Base-by-base conservation (phyloP, 2,888 invertebrate species). In the Pseudolycoriella hygida region DNA sequence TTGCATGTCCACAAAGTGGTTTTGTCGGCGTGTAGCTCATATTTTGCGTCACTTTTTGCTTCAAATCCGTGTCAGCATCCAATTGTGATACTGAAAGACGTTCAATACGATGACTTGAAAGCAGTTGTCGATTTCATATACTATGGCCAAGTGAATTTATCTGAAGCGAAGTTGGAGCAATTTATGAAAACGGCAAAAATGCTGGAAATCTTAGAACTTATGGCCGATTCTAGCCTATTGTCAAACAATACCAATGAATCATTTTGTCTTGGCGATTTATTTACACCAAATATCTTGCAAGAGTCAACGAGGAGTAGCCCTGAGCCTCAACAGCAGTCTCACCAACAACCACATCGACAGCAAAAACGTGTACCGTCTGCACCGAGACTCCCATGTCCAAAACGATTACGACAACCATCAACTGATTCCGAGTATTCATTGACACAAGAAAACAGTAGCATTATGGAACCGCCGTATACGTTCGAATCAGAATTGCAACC, bases 101-200 rank as follows among this genome's bases (percentile, higher is more conserved):
- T 89, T 10, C 80, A 83, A 56, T 88, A 82, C 58, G 74, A 78
- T 43, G 87, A 89, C 64, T 71, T 89, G 47, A 81, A 83, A 58
- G 84, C 83, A 20, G 83, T 89, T 74, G 85, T 89, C 10, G 86
- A 88, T 58, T 90, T 89, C 59, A 89, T 90, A 83, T 90, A 90
- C 61, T 84, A 84, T 56, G 90, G 90, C 0, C 88, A 88, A 69
- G 88, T 90, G 6, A 88, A 89, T 63, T 87, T 90, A 25, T 85
- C 87, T 2, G 85, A 88, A 59, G 87, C 88, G 55, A 85, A 87
- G 59, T 67, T 89, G 54, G 85, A 85, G 48, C 75, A 77, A 65
- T 76, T 80, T 54, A 66, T 77, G 48, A 76, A 88, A 72, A 87
- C 87, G 19, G 88, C 88, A 2, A 85, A 86, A 60, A 78, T 82